These are phyloP conservation scores for Intellagama lesueurii DNA, from an alignment of 2,797 vertebrate genomes.

Conservation along the genomic window DNA sequence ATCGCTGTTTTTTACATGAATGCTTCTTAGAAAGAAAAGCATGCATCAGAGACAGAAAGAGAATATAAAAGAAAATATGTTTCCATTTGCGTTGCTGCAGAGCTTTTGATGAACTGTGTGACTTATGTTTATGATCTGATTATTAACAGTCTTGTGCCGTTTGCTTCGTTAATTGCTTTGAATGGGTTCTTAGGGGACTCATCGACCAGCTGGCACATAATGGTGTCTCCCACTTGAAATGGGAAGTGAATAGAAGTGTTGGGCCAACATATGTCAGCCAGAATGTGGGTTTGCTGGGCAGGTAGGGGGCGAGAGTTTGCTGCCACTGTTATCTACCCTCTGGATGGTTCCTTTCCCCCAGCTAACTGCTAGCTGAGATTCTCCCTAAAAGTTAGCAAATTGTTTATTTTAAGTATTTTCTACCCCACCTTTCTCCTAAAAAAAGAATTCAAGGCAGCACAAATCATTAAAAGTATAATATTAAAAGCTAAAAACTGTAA, in stretches of 20 bases:
- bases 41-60: conserved; percentile 40
- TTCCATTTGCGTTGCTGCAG: neutral
- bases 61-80: conserved; percentile 11
- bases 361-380: too few species aligned
- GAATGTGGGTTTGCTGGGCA: too few species aligned
- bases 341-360: neutral
- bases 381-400: too few species aligned
- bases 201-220: neutral
- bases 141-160: neutral
- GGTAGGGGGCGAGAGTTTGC: neutral
- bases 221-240: neutral
- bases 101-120: conserved; percentile 17
- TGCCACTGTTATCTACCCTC: neutral
- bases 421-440: too few species aligned
- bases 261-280: neutral
- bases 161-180: conserved; percentile 12
- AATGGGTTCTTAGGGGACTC: neutral
- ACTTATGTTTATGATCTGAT: conserved; percentile 21
- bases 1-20: neutral
- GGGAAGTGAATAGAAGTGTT: neutral
- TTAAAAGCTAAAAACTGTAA: too few species aligned
- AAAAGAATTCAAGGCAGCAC: too few species aligned
- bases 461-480: too few species aligned
- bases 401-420: too few species aligned
- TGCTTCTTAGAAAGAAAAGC: conserved; percentile 38